phyloP scores from a whole-genome alignment of 2,888 invertebrate genomes.

The Mylabris sibirica region DNA sequence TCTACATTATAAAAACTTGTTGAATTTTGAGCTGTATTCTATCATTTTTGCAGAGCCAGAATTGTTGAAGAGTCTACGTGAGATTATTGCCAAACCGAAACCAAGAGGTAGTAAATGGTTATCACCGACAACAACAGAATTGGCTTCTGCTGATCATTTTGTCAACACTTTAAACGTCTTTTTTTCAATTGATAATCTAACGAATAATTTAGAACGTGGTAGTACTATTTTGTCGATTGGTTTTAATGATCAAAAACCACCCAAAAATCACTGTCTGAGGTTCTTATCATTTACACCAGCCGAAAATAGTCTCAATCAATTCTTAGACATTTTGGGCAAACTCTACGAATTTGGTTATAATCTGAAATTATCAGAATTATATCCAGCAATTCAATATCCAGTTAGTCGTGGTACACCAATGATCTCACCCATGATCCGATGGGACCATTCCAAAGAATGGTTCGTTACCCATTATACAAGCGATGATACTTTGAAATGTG shows the following conservation, averaged over 20 bases:
- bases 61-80: not conserved
- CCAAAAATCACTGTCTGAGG: not conserved
- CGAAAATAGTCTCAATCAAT: not conserved
- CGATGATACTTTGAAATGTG: conserved; percentile 61
- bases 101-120: conserved; percentile 80
- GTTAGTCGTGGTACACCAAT: conserved; percentile 71
- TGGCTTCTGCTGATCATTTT: conserved; percentile 5
- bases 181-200: not conserved
- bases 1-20: not conserved
- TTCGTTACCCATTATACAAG: conserved; percentile 64
- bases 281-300: not conserved
- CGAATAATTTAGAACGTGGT: not conserved
- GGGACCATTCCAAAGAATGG: conserved; percentile 87
- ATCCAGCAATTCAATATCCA: conserved; percentile 79
- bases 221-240: not conserved
- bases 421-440: conserved; percentile 79
- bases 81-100: conserved; percentile 73
- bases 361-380: conserved; percentile 77
- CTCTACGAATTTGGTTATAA: conserved; percentile 80
- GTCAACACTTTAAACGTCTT: not conserved
- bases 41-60: not conserved
- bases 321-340: conserved; percentile 12
- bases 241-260: not conserved
- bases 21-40: not conserved
- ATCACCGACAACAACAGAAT: conserved; percentile 58